Conservation (phyloP, 2,797 vertebrate genomes). For the Neosilurus mollespiculum region DNA sequence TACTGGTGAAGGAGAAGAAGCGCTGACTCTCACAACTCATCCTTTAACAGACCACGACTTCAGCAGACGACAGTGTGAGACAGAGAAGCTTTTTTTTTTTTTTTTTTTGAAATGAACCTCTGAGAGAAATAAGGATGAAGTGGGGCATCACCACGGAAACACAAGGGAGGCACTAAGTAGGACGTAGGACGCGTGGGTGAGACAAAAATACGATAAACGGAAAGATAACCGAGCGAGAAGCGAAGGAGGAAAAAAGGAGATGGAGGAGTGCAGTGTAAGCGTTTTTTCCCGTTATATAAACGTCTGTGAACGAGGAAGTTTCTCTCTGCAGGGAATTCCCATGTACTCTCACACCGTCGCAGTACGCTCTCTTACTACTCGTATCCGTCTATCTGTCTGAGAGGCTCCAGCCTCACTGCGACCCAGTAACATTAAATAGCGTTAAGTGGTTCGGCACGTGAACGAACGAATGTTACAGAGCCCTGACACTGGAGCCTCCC, state of each 20-base stretch:
- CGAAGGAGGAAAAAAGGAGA: slow-evolving; percentile 17
- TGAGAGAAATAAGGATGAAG: neutral
- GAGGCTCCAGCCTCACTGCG: too few relatives aligned
- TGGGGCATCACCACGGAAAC: slow-evolving; percentile 17
- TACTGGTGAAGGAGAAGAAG: neutral
- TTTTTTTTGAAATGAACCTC: neutral
- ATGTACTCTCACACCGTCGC: slow-evolving; percentile 18
- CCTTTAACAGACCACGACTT: neutral
- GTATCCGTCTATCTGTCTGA: neutral
- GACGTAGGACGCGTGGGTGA: neutral
- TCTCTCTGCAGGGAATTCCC: slow-evolving; percentile 48
- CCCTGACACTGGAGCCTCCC: too few relatives aligned
- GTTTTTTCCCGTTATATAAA: slow-evolving; percentile 42
- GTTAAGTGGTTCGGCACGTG: too few relatives aligned
- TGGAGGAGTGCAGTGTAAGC: slow-evolving; percentile 40
- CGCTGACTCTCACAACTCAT: neutral
- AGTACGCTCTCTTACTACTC: neutral
- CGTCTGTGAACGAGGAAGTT: slow-evolving; percentile 41
- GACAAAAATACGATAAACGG: slow-evolving; percentile 4
- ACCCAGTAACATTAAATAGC: too few relatives aligned
- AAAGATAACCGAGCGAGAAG: slow-evolving; percentile 19
- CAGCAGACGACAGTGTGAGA: neutral
- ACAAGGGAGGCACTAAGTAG: slow-evolving; percentile 1
- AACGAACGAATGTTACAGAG: too few relatives aligned
- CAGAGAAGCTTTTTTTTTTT: neutral